Percentiles rank a stretch among this genome's conserved stretches.
These are phyloP conservation scores for Drosophila takahashii DNA, from an alignment of 1,140 invertebrate species.

Conservation along the genomic window DNA sequence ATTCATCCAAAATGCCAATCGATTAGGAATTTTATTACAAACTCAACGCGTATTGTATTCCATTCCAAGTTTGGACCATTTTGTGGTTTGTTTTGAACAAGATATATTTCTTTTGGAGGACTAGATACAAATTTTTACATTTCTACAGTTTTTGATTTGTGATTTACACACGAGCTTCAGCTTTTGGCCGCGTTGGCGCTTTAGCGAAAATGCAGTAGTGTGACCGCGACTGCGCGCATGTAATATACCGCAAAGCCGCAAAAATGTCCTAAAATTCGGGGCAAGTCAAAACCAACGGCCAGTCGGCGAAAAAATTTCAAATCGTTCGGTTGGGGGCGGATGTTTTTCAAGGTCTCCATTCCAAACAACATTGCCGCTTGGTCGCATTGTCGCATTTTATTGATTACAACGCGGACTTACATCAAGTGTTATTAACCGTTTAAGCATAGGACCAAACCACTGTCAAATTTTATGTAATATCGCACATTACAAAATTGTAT, in stretches of 20 bases:
- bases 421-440: neutral
- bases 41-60: no score
- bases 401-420: slow-evolving; percentile 11
- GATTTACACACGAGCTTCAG: neutral
- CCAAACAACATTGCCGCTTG: slow-evolving; percentile 6
- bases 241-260: neutral
- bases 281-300: neutral
- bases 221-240: neutral
- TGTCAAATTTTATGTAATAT: neutral
- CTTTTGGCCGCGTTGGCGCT: neutral
- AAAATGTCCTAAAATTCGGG: neutral
- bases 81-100: no score
- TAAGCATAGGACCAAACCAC: neutral
- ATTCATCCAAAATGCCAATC: no score
- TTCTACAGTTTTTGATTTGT: neutral
- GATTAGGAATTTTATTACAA: no score
- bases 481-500: neutral
- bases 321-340: neutral
- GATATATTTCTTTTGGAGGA: no score
- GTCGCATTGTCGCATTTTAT: slow-evolving; percentile 8
- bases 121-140: no score
- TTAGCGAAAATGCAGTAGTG: neutral
- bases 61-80: no score
- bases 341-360: neutral
- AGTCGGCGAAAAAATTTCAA: neutral